Evolutionary conservation across 2,797 vertebrate genomes (phyloP).

Genomic region (Botia kubotai): DNA sequence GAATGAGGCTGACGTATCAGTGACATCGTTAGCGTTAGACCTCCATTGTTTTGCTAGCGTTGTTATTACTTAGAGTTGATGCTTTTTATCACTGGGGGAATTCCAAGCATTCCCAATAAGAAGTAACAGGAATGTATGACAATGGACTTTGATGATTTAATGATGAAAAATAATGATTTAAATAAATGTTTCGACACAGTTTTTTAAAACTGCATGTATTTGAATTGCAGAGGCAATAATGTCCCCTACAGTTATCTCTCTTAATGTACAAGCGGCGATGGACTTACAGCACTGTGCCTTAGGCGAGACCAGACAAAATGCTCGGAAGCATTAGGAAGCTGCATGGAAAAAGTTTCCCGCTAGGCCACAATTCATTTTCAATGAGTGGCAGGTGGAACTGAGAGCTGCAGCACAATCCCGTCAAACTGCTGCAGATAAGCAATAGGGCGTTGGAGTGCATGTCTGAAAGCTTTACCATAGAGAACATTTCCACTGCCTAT

Average conservation of each 20-base stretch:
- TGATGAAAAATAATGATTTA: background rate
- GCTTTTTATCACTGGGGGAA: background rate
- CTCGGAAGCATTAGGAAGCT: slow-evolving; percentile 1
- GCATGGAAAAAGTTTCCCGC: slow-evolving; percentile 4
- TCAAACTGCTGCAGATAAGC: slow-evolving; percentile 12
- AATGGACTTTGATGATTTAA: background rate
- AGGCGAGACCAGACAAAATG: background rate
- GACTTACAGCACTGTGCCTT: background rate
- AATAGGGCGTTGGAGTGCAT: slow-evolving; percentile 5
- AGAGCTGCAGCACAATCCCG: slow-evolving; percentile 3
- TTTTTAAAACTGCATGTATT: background rate
- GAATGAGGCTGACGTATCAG: slow-evolving; percentile 4
- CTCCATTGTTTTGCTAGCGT: slow-evolving; percentile 5
- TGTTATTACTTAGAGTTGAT: background rate
- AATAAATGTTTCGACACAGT: background rate
- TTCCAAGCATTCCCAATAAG: background rate
- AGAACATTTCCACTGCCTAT: background rate
- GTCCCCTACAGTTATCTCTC: background rate
- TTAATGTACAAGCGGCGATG: background rate
- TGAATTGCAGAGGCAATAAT: background rate
- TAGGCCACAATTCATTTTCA: slow-evolving; percentile 21
- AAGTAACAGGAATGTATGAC: background rate
- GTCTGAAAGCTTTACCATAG: background rate
- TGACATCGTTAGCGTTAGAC: slow-evolving; percentile 25
- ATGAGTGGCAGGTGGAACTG: background rate